Percentiles rank a stretch among this genome's conserved stretches.
These are phyloP conservation scores for Peromyscus polionotus DNA, from an alignment of 2,113 vertebrate species.

Conservation along the genomic window DNA sequence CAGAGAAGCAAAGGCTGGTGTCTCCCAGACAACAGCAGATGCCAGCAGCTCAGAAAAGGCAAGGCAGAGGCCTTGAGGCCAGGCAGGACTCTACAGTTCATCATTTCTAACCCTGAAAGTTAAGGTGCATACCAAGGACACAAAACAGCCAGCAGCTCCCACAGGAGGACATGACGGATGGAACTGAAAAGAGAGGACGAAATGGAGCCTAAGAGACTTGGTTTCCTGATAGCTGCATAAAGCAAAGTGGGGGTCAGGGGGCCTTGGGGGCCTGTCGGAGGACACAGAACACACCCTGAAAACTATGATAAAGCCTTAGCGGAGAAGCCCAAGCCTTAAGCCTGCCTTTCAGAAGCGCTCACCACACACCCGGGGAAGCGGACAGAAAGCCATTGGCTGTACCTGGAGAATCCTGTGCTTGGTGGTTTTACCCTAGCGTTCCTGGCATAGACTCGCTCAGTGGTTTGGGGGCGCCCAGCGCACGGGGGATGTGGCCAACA, in stretches of 20 bases:
- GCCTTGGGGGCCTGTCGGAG: not conserved
- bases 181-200: not conserved
- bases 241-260: not conserved
- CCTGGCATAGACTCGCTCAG: fast-evolving
- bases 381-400: not conserved
- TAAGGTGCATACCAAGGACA: not conserved
- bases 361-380: not conserved
- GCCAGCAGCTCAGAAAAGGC: fast-evolving
- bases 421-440: not conserved
- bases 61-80: not conserved
- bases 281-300: not conserved
- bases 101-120: not conserved
- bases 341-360: too few relatives aligned
- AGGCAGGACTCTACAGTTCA: not conserved
- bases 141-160: not conserved
- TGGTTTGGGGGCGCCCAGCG: too few relatives aligned
- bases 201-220: not conserved
- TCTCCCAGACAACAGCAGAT: not conserved
- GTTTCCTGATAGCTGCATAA: not conserved
- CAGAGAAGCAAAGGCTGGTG: not conserved
- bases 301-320: too few relatives aligned
- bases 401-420: not conserved
- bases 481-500: not conserved
- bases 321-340: too few relatives aligned
- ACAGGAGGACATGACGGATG: not conserved